Percentiles rank a stretch among this genome's conserved stretches.
phyloP scores from a whole-genome alignment of 2,113 vertebrate genomes.

The Empidonax traillii region DNA sequence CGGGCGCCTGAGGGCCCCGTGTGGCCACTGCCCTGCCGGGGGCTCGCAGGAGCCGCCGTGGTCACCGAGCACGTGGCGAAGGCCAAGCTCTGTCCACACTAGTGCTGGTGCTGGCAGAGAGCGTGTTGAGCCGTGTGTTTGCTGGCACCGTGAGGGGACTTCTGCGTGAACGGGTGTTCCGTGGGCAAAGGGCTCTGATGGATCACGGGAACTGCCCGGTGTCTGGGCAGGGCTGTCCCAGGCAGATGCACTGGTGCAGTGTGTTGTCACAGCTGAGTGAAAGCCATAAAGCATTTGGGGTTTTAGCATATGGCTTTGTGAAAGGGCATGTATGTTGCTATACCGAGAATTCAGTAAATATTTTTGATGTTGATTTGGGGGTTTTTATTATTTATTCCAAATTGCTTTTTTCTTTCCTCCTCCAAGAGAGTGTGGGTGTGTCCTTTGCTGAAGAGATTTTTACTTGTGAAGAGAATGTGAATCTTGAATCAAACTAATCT shows the following conservation, averaged over 20 bases:
- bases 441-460: background rate
- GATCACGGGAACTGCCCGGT: accelerated
- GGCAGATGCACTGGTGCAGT: accelerated
- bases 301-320: background rate
- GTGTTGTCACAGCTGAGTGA: accelerated
- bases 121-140: accelerated
- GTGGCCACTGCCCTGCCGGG: accelerated
- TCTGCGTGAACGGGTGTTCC: accelerated
- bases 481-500: slow-evolving; percentile 21
- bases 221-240: background rate
- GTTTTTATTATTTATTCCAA: background rate
- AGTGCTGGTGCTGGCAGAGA: accelerated
- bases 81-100: accelerated
- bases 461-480: background rate
- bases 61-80: accelerated
- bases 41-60: accelerated
- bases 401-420: background rate
- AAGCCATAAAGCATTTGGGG: background rate
- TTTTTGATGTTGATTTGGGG: background rate
- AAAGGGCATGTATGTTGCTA: background rate
- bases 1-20: accelerated
- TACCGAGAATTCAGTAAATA: background rate
- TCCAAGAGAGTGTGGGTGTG: background rate
- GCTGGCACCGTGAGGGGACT: accelerated
- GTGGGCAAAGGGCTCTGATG: background rate